phyloP scores from a whole-genome alignment of 2,113 vertebrate species.

The Sisor rabdophorus region DNA sequence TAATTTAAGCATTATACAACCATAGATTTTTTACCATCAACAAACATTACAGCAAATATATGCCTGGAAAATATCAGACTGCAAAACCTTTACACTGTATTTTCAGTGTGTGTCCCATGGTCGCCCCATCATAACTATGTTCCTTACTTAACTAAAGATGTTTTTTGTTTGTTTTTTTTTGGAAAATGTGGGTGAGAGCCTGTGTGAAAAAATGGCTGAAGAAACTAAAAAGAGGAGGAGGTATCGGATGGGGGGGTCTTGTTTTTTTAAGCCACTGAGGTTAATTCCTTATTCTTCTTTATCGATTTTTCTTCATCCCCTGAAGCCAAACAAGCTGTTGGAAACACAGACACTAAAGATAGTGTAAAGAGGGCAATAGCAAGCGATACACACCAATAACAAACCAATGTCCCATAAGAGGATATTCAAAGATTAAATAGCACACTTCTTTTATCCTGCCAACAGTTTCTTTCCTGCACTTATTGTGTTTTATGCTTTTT shows the following conservation, averaged over 20 bases:
- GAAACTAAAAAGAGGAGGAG: background rate
- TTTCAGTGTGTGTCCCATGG: conserved; percentile 15
- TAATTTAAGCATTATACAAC: conserved; percentile 14
- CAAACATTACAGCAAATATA: background rate
- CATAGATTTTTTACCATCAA: background rate
- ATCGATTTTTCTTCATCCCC: conserved; percentile 46
- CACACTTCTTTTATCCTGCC: conserved; percentile 67
- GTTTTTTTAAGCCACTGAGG: conserved; percentile 58
- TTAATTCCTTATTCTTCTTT: conserved; percentile 50
- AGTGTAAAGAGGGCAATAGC: conserved; percentile 44
- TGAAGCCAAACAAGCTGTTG: conserved; percentile 31
- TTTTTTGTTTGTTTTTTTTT: conserved; percentile 22
- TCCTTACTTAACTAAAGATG: conserved; percentile 14
- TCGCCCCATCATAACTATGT: conserved; percentile 25
- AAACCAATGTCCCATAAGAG: conserved; percentile 52
- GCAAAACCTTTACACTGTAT: background rate
- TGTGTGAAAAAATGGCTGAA: background rate
- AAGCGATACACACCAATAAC: conserved; percentile 45
- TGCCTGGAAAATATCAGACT: background rate
- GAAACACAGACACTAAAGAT: conserved; percentile 39
- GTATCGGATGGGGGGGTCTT: conserved; percentile 39
- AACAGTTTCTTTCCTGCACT: conserved; percentile 71
- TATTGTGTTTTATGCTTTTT: conserved; percentile 73
- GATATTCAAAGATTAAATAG: conserved; percentile 45
- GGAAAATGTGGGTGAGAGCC: conserved; percentile 17